A percentile compares a stretch with the other conserved stretches of the same genome.
Conservation (phyloP, 1,140 invertebrate genomes). For the Papilio xuthus region DNA sequence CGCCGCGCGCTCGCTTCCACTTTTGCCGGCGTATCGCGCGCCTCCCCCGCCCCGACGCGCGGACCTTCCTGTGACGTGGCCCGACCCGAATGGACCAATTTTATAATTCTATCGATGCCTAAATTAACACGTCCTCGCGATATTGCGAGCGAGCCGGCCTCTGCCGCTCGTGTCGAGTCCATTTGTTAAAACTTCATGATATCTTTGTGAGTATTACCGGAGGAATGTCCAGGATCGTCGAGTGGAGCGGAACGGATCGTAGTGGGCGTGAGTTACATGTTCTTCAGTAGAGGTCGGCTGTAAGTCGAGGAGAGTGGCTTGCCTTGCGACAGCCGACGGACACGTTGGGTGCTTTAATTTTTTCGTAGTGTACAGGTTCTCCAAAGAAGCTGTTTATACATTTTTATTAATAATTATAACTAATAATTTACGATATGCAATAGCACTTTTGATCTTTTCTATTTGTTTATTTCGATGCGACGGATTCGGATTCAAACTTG, state of each 20-base stretch:
- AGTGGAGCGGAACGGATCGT: slow-evolving; percentile 50
- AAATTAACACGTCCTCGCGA: slow-evolving; percentile 68
- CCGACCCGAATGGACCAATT: slow-evolving; percentile 73
- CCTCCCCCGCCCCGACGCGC: slow-evolving; percentile 63
- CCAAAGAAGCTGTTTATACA: slow-evolving; percentile 56
- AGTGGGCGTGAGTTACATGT: slow-evolving; percentile 46
- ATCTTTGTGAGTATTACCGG: slow-evolving; percentile 49
- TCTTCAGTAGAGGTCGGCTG: slow-evolving; percentile 47
- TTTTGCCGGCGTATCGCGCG: slow-evolving; percentile 71
- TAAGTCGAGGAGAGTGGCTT: slow-evolving; percentile 54
- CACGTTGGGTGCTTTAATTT: slow-evolving; percentile 76
- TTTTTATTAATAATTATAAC: slow-evolving; percentile 60
- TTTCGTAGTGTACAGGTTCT: slow-evolving; percentile 67
- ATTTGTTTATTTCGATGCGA: slow-evolving; percentile 42
- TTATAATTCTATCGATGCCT: slow-evolving; percentile 70
- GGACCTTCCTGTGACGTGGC: slow-evolving; percentile 72
- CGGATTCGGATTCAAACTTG: slow-evolving; percentile 36
- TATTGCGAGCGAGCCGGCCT: slow-evolving; percentile 51
- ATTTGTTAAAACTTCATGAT: slow-evolving; percentile 57
- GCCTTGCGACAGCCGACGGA: slow-evolving; percentile 62
- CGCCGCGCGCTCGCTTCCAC: slow-evolving; percentile 68
- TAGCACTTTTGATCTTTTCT: slow-evolving; percentile 48
- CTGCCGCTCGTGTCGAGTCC: slow-evolving; percentile 60
- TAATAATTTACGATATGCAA: slow-evolving; percentile 60
- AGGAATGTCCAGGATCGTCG: slow-evolving; percentile 53